Percentiles rank a stretch among this genome's conserved stretches.
These are phyloP conservation scores for Aurelia coerulea DNA, from an alignment of 30 jellyfish, hydroid and myxozoan genomes.

Conservation along the genomic window DNA sequence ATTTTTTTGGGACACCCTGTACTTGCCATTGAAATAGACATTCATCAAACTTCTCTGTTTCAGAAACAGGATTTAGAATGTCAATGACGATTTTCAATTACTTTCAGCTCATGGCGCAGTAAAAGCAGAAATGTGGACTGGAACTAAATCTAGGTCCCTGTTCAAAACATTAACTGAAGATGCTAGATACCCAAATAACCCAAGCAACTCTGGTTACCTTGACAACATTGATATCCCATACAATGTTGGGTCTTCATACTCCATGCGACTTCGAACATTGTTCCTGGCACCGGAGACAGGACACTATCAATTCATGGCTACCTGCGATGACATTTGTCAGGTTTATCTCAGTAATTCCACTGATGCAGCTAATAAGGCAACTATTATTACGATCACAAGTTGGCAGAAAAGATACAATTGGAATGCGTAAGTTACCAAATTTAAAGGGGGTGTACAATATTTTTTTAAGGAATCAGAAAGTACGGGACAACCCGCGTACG, in stretches of 20 bases:
- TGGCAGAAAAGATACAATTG: neutral
- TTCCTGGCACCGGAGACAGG: conserved; percentile 81
- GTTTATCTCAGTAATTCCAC: neutral
- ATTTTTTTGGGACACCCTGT: too few relatives aligned
- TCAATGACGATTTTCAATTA: too few relatives aligned
- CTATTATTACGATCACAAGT: neutral
- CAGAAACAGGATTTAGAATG: too few relatives aligned
- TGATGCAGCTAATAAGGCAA: neutral
- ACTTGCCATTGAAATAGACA: too few relatives aligned
- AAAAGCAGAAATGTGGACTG: conserved; percentile 15
- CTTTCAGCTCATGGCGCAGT: conserved; percentile 60
- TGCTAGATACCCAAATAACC: conserved; percentile 76
- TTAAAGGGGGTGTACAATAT: too few relatives aligned
- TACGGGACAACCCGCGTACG: too few relatives aligned
- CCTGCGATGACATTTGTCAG: conserved; percentile 58
- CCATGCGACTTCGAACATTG: conserved; percentile 34
- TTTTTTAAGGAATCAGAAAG: too few relatives aligned
- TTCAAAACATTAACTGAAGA: conserved; percentile 30
- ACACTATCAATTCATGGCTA: conserved; percentile 35
- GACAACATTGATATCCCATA: conserved; percentile 71
- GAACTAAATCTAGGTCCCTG: neutral
- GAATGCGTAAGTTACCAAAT: neutral
- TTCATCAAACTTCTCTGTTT: too few relatives aligned
- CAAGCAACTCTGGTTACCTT: conserved; percentile 55
- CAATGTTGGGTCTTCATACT: conserved; percentile 30